Evolutionary conservation across 2,888 invertebrate species (phyloP).

Genomic region (Drosophila monieri): DNA sequence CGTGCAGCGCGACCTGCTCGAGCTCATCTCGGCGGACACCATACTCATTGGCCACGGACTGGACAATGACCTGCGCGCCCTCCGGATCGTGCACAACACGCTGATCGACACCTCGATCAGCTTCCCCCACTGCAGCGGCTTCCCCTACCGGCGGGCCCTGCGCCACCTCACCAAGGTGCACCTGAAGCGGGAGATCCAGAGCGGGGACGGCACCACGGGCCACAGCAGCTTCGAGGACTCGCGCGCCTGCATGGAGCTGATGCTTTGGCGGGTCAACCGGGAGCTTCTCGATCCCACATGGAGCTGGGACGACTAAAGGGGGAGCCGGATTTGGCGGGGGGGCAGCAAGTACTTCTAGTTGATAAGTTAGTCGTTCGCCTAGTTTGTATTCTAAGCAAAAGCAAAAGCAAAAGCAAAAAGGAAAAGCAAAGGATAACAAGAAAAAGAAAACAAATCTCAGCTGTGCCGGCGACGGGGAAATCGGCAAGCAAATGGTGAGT

Average conservation of each 20-base stretch:
- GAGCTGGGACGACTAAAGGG: conserved; percentile 53
- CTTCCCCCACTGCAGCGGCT: conserved; percentile 94
- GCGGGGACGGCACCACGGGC: conserved; percentile 86
- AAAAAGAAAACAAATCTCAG: conserved; percentile 8
- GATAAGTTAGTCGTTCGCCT: conserved; percentile 19
- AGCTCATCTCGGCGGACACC: conserved; percentile 91
- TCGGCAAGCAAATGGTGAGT: background rate
- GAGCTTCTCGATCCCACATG: conserved; percentile 52
- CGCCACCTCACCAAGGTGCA: conserved; percentile 90
- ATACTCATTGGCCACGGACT: conserved; percentile 97
- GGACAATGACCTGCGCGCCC: conserved; percentile 95
- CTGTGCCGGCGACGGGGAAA: background rate
- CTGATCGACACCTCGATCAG: conserved; percentile 95
- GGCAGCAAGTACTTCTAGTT: conserved; percentile 44
- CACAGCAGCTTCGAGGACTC: conserved; percentile 98
- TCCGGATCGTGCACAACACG: conserved; percentile 92
- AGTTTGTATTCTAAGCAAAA: conserved; percentile 8
- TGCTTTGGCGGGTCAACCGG: conserved; percentile 89
- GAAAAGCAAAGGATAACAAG: conserved; percentile 7
- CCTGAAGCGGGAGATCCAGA: conserved; percentile 93
- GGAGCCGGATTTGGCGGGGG: conserved; percentile 1
- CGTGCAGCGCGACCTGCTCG: conserved; percentile 93
- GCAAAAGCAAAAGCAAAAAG: background rate
- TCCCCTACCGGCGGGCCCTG: conserved; percentile 92
- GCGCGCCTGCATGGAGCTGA: conserved; percentile 93